phyloP scores from a whole-genome alignment of 2,113 vertebrate genomes.

The Acanthisitta chloris region DNA sequence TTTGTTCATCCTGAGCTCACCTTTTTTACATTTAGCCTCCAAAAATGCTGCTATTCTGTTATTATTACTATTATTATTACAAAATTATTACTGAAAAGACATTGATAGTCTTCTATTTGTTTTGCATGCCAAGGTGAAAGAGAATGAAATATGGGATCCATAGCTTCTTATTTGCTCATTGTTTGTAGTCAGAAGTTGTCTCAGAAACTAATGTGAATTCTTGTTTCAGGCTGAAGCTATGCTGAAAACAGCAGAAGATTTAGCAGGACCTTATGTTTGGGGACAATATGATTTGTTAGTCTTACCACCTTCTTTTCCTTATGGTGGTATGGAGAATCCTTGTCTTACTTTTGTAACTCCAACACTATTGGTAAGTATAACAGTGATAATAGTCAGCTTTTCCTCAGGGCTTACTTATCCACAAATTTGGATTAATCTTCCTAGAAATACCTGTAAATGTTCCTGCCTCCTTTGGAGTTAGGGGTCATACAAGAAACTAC shows the following conservation, averaged over 20 bases:
- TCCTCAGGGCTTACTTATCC: not conserved
- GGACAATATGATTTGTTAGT: conserved; percentile 93
- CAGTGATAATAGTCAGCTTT: not conserved
- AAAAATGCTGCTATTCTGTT: not conserved
- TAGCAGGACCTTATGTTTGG: conserved; percentile 94
- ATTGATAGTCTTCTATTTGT: not conserved
- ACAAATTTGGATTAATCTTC: not conserved
- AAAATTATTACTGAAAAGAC: not conserved
- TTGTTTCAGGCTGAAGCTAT: conserved; percentile 89
- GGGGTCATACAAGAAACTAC: not conserved
- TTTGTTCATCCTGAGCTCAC: not conserved
- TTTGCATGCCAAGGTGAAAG: not conserved
- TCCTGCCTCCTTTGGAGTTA: not conserved
- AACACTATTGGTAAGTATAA: conserved; percentile 85
- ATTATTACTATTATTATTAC: too few relatives aligned
- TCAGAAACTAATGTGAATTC: not conserved
- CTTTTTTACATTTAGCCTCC: not conserved
- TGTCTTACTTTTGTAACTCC: conserved; percentile 96
- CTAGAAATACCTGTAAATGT: not conserved
- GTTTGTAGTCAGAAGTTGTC: not conserved
- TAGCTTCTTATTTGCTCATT: not conserved
- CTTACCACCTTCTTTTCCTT: conserved; percentile 94
- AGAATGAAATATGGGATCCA: not conserved
- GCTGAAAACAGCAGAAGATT: conserved; percentile 89
- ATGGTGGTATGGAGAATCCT: conserved; percentile 97